Evolutionary conservation across 1,140 invertebrate species (phyloP).

Genomic region (Drosophila mayri): DNA sequence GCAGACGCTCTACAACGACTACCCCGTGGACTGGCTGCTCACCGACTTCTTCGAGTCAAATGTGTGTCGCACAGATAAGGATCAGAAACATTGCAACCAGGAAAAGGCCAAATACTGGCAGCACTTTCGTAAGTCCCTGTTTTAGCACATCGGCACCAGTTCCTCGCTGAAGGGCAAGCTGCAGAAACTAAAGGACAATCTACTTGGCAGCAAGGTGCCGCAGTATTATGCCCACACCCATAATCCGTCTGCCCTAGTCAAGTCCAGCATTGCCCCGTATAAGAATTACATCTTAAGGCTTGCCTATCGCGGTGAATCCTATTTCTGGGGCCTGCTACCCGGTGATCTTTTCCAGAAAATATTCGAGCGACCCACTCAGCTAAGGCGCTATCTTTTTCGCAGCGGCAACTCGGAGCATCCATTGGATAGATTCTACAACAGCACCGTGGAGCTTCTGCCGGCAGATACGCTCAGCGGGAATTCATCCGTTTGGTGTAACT

Average conservation of each 20-base stretch:
- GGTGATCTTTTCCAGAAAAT: constrained; percentile 94
- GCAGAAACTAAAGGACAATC: constrained; percentile 97
- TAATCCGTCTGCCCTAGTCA: constrained; percentile 91
- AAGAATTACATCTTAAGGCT: constrained; percentile 92
- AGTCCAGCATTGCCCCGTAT: constrained; percentile 93
- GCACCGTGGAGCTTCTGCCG: constrained; percentile 93
- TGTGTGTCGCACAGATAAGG: constrained; percentile 94
- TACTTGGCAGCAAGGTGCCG: constrained; percentile 93
- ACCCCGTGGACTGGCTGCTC: constrained; percentile 98
- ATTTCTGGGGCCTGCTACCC: constrained; percentile 95
- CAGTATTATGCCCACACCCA: constrained; percentile 93
- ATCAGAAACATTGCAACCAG: constrained; percentile 95
- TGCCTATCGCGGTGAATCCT: constrained; percentile 95
- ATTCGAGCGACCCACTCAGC: constrained; percentile 90
- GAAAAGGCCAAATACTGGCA: constrained; percentile 93
- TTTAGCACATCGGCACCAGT: constrained; percentile 98
- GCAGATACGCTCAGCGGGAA: constrained; percentile 85
- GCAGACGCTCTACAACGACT: constrained; percentile 94
- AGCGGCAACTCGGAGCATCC: constrained; percentile 97
- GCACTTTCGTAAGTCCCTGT: constrained; percentile 96
- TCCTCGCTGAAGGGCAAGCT: constrained; percentile 98
- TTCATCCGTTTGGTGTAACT: constrained; percentile 84
- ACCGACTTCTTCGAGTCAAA: constrained; percentile 96
- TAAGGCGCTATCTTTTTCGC: constrained; percentile 93
- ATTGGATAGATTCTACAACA: constrained; percentile 95